Evolutionary conservation across 2,113 vertebrate genomes (phyloP).

Genomic region (Myiopsitta monachus): DNA sequence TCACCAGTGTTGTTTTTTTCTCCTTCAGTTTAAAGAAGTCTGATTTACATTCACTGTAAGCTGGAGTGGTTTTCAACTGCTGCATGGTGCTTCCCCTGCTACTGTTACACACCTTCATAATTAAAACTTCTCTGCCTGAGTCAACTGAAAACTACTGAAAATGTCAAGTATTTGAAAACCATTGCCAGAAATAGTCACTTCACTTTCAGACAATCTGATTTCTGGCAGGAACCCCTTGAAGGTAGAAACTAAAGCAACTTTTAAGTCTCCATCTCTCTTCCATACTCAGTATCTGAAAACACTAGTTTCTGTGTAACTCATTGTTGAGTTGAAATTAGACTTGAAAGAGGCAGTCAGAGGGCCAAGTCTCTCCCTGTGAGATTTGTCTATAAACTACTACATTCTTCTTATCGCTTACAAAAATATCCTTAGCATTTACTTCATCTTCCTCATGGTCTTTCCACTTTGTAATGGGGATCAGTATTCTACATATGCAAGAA

Average conservation of each 20-base stretch:
- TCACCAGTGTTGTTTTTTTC: neutral
- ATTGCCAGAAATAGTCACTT: neutral
- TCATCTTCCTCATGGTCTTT: neutral
- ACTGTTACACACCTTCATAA: neutral
- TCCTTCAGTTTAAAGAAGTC: neutral
- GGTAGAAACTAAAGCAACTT: neutral
- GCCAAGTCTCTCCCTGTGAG: neutral
- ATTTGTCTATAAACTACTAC: neutral
- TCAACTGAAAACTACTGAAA: constrained; percentile 39
- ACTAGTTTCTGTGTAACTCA: neutral
- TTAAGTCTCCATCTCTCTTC: neutral
- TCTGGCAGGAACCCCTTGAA: neutral
- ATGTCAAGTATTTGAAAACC: constrained; percentile 1
- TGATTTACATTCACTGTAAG: neutral
- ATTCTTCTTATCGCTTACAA: neutral
- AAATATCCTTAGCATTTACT: neutral
- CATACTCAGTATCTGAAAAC: neutral
- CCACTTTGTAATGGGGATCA: neutral
- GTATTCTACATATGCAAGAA: neutral
- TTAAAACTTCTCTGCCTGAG: neutral
- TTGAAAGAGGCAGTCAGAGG: neutral
- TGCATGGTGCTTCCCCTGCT: neutral
- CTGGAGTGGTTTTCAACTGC: neutral
- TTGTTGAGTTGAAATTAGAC: neutral
- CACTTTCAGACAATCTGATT: neutral